Conservation (phyloP, 2,888 invertebrate genomes). For the Petrolisthes cinctipes region DNA sequence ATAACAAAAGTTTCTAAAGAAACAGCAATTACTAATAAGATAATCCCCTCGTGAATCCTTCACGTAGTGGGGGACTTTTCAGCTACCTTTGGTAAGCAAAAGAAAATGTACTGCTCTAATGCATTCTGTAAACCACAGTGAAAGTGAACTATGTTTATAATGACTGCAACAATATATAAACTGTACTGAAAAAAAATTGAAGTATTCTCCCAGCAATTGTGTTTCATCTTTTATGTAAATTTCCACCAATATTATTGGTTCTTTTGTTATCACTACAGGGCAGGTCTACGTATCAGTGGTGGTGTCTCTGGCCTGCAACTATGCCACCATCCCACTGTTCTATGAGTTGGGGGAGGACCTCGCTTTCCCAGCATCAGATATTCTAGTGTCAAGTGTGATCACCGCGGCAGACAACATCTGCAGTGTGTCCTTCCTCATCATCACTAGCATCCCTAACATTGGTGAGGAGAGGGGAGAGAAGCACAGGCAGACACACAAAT, state of each 20-base stretch:
- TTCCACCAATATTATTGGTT: neutral
- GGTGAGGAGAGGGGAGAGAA: constrained; percentile 19
- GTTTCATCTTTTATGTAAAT: neutral
- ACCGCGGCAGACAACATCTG: constrained; percentile 43
- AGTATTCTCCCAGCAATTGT: neutral
- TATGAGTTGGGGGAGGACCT: constrained; percentile 59
- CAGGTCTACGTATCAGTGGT: constrained; percentile 56
- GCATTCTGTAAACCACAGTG: neutral
- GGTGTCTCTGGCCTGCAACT: constrained; percentile 46
- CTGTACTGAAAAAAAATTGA: neutral
- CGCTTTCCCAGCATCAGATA: constrained; percentile 56
- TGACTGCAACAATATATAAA: neutral
- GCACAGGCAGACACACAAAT: no score
- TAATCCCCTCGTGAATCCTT: no score
- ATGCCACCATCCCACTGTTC: constrained; percentile 57
- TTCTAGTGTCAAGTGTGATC: constrained; percentile 57
- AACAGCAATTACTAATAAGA: no score
- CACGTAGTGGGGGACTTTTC: no score
- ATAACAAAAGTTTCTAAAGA: no score
- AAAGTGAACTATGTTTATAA: no score
- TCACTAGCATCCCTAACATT: constrained; percentile 39
- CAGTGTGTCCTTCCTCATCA: constrained; percentile 31
- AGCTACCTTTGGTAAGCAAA: no score
- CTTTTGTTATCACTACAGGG: constrained; percentile 33
- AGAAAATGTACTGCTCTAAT: no score